Base-by-base conservation (phyloP, 2,888 invertebrate genomes). In the Phyllotreta cruciferae region DNA sequence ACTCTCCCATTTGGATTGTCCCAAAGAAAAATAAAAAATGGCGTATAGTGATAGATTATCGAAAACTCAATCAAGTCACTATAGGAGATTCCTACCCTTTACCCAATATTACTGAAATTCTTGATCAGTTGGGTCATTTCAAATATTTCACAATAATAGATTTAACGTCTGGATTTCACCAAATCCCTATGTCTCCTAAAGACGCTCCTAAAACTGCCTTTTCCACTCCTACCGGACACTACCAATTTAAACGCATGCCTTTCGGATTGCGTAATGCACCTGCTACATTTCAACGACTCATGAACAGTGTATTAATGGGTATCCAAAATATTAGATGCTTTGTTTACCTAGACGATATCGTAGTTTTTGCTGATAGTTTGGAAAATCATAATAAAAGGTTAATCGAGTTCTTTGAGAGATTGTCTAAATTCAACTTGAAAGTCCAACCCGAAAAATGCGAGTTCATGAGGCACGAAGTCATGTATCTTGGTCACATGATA, bases 261-360 rank as follows among this genome's bases (percentile, higher is more conserved):
- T 61, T 61, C 44, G 80, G 78, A 1, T 71, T 82, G 6, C 78
- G 77, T 72, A 80, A 80, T 62, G 79, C 80, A 0, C 81, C 81
- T 0, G 62, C 73, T 3, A 73, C 71, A 0, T 77, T 78, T 36
- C 73, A 74, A 66, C 42, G 75, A 6, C 39, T 75, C 42, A 78
- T 78, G 75, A 72, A 77, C 52, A 66, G 41, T 1, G 71, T 76
- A 4, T 60, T 78, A 34, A 11, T 64, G 0, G 74, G 75, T 5
- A 37, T 77, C 1, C 71, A 73, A 68, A 70, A 71, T 44, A 60
- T 45, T 6, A 52, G 62, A 6, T 75, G 76, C 58, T 73, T 80
- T 24, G 76, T 79, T 0, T 81, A 79, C 56, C 47, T 79, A 9
- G 78, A 80, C 54, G 78, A 80, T 62, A 73, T 79, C 5, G 71